Base-by-base conservation (phyloP, 2,888 invertebrate species). In the Drosophila sordidula region DNA sequence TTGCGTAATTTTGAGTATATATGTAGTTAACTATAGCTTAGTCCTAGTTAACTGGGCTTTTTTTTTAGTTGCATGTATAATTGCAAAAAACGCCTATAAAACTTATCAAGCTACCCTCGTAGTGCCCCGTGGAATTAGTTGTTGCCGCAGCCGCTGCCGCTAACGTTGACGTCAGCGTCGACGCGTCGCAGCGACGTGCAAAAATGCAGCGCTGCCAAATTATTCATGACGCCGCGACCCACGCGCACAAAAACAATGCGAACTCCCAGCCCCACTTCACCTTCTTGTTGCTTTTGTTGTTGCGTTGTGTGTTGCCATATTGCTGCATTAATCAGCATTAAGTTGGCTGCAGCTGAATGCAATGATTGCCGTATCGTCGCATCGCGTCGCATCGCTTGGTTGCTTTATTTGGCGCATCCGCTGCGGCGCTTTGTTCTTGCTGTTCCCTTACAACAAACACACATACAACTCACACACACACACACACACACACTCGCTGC, bases 381-480 rank as follows among this genome's bases (percentile, higher is more conserved):
- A 63, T 59, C 67, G 68, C 52, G 26, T 29, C 26, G 26, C 26
- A 34, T 68, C 68, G 69, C 52, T 65, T 70, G 44, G 75, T 39
- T 59, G 67, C 72, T 77, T 70, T 80, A 86, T 82, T 80, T 80
- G 87, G 80, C 75, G 80, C 80, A 86, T 82, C 81, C 87, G 84
- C 56, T 70, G 84, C 59, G 85, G 50, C 55, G 80, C 73, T 72
- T 80, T 83, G 76, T 78, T 67, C 72, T 59, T 50, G 14, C 22
- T 34, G 34, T 34, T 34, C 34, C 34, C 34, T 34, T 34, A 34
- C 34, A 34, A 12, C 32, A 42, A 34, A 12, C 32, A 42, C 11
- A 32, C n/a, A 32, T 38, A 26, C 34, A 14, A 22, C 32, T 32
- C 14, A 34, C n/a, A 34, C 42, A 26, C 34, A 14, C 41, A 32